Base-by-base conservation (phyloP, 2,888 invertebrate genomes). In the Hemaris fuciformis region DNA sequence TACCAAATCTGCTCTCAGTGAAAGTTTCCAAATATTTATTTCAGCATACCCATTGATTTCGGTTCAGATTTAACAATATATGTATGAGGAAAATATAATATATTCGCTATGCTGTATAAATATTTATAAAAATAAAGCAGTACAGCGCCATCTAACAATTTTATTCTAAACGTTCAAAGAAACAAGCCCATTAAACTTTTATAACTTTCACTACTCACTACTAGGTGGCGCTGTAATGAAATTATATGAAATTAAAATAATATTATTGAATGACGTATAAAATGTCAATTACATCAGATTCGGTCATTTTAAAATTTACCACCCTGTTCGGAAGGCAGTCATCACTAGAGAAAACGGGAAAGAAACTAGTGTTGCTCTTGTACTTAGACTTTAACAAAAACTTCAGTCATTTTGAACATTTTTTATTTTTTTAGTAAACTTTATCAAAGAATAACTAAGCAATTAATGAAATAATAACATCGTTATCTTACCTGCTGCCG, bases 211-310 rank as follows among this genome's bases (percentile, higher is more conserved):
- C 82, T 77, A 82, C 65, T 77, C 57, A n/a, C 23, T 65, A 60
- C 69, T 77, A 89, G 90, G 83, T 85, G 89, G 85, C 88, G 80
- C 62, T 80, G 59, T n/a, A n/a, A n/a, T n/a, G n/a, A n/a, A n/a
- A n/a, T n/a, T n/a, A n/a, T n/a, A n/a, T n/a, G n/a, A n/a, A n/a
- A n/a, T n/a, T n/a, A n/a, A n/a, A n/a, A n/a, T n/a, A n/a, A n/a
- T n/a, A n/a, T n/a, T n/a, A n/a, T n/a, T n/a, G n/a, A n/a, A n/a
- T n/a, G n/a, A n/a, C n/a, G n/a, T n/a, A n/a, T n/a, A n/a, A n/a
- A n/a, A n/a, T n/a, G n/a, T n/a, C n/a, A n/a, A n/a, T n/a, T n/a
- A n/a, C n/a, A n/a, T n/a, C n/a, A n/a, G n/a, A n/a, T n/a, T n/a
- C n/a, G n/a, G n/a, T n/a, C n/a, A n/a, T n/a, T n/a, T n/a, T n/a